Evolutionary conservation across 2,113 vertebrate genomes (phyloP).

Genomic region (Amblyopsis rosae): DNA sequence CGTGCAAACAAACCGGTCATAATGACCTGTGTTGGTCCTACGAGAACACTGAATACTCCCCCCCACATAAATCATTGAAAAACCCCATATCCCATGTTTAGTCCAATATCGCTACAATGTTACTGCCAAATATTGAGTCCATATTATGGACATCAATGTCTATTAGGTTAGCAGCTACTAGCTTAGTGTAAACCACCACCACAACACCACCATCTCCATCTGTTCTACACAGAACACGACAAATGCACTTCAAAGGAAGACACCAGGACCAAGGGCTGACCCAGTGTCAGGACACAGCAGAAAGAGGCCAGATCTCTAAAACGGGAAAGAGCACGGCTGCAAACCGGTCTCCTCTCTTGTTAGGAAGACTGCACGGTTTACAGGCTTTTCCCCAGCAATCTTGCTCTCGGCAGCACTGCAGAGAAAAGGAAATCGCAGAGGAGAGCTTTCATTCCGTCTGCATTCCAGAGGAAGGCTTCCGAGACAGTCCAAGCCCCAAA

Average conservation of each 20-base stretch:
- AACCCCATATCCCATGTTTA: too few species aligned
- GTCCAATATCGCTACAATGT: too few species aligned
- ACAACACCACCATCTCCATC: neutral
- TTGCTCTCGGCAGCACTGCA: neutral
- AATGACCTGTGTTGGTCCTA: too few species aligned
- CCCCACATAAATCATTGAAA: too few species aligned
- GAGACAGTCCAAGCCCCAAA: neutral
- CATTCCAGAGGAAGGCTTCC: neutral
- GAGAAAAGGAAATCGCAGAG: neutral
- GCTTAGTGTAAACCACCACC: neutral
- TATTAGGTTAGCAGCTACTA: neutral
- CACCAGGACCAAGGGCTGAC: neutral
- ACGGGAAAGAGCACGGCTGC: neutral
- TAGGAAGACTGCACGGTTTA: neutral
- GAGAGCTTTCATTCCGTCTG: neutral
- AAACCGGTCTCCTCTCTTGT: neutral
- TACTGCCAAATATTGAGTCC: too few species aligned
- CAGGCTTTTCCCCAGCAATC: neutral
- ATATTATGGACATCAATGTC: too few species aligned
- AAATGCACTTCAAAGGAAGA: neutral
- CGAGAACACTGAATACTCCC: too few species aligned
- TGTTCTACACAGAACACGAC: neutral
- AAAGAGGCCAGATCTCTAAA: neutral
- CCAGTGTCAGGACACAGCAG: neutral
- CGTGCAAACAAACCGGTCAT: too few species aligned